Base-by-base conservation (phyloP, 2,797 vertebrate species). In the Artibeus lituratus region DNA sequence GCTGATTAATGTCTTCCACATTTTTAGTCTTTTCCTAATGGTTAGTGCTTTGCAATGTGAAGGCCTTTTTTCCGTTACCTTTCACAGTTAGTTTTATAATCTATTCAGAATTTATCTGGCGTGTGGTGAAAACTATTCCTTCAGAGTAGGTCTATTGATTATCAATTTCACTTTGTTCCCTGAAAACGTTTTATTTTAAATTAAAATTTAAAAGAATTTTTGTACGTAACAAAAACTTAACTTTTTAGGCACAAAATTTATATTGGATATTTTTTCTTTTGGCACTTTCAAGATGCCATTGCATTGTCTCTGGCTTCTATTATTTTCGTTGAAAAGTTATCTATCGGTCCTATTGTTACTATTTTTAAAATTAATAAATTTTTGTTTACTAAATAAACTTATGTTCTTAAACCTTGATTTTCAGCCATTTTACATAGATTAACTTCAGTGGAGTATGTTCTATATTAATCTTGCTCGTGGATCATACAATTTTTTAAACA, bases 101-200 rank as follows among this genome's bases (percentile, higher is more conserved):
- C 42, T 70, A 80, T 18, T 12, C 78, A 19, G 22, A 83, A 90
- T 49, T 94, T 81, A n/a, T 62, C 39, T 96, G 87, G 87, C 7
- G 57, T 62, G 47, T 26, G 8, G 12, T 42, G 3, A 85, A 92
- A 96, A 88, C 29, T 15, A 49, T 70, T 53, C 29, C 49, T 83
- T 93, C n/a, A 18, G 1, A 26, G 22, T n/a, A 83, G 70, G 26
- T 69, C 59, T 80, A 21, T 21, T 67, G 5, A 87, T 37, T 59
- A 42, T 7, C 37, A 87, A 67, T 84, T 94, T 57, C 37, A 8
- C 73, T 14, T 37, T 51, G 5, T 69, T 57, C 18, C 49, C 35
- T 81, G 22, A 93, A 94, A 87, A 49, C 29, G 1, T 67, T 96
- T 94, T 51, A 84, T 80, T 86, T 85, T n/a, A 96, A 74, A 91